Percentiles rank a stretch among this genome's conserved stretches.
phyloP scores from a whole-genome alignment of 2,797 vertebrate genomes.

The Poeciliopsis presidionis region DNA sequence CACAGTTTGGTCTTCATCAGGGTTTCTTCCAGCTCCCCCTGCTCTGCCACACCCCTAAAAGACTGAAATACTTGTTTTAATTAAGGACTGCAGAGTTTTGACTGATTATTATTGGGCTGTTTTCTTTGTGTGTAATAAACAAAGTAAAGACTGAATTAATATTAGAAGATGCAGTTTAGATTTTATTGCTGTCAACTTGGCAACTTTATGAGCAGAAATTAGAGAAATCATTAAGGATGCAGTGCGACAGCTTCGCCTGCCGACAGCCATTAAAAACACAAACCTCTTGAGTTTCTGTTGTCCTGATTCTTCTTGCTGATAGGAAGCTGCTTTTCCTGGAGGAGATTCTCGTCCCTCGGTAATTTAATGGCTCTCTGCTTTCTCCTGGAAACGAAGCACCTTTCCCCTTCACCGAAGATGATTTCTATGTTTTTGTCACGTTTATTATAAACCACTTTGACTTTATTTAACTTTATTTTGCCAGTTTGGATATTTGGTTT shows the following conservation, averaged over 20 bases:
- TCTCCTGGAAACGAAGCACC: conserved; percentile 31
- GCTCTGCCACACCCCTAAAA: not conserved
- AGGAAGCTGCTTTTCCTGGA: conserved; percentile 34
- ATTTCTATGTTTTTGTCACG: conserved; percentile 45
- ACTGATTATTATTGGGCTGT: not conserved
- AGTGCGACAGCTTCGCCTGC: conserved; percentile 4
- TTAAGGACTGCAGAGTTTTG: not conserved
- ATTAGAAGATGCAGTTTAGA: not conserved
- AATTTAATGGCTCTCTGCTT: conserved; percentile 37
- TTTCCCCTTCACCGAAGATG: conserved; percentile 25
- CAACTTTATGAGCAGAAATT: not conserved
- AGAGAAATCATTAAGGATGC: not conserved
- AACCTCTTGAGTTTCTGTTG: conserved; percentile 39
- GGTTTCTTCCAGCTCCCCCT: not conserved
- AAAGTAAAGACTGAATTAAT: not conserved
- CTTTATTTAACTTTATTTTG: conserved; percentile 33
- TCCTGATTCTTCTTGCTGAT: conserved; percentile 38
- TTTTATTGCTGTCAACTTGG: not conserved
- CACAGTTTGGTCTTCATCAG: not conserved
- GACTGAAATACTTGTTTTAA: not conserved
- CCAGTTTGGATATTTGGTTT: not conserved
- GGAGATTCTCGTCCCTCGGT: conserved; percentile 39
- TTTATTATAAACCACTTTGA: conserved; percentile 30
- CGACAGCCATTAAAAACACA: conserved; percentile 20
- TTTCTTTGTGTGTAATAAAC: conserved; percentile 1